Percentiles rank a stretch among this genome's conserved stretches.
These are phyloP conservation scores for Menidia menidia DNA, from an alignment of 2,797 vertebrate species.

Conservation along the genomic window DNA sequence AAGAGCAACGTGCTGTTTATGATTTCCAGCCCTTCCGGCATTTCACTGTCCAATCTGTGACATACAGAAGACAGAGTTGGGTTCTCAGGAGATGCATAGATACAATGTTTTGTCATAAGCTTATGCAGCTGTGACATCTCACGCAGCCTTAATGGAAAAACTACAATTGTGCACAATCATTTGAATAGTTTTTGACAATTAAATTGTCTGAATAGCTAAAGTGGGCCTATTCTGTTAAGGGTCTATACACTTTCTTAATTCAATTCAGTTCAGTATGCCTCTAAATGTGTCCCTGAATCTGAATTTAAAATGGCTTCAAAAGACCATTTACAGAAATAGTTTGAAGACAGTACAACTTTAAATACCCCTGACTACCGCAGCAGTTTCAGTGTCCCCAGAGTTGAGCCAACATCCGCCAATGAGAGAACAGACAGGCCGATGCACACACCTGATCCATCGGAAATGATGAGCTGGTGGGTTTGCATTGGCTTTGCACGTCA, in stretches of 20 bases:
- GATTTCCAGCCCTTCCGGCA: constrained; percentile 90
- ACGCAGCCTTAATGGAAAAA: neutral
- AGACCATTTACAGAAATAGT: neutral
- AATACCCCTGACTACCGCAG: neutral
- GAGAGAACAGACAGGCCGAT: neutral
- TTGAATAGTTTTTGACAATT: constrained; percentile 1
- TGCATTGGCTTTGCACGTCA: constrained; percentile 94
- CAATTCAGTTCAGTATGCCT: neutral
- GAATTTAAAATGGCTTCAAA: neutral
- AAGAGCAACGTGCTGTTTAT: constrained; percentile 94
- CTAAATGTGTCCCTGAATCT: neutral
- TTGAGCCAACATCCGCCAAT: neutral
- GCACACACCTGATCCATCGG: constrained; percentile 92
- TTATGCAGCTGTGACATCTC: neutral
- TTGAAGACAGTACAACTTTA: neutral
- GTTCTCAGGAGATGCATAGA: constrained; percentile 2
- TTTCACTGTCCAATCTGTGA: constrained; percentile 90
- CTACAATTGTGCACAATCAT: neutral
- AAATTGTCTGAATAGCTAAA: neutral
- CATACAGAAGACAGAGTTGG: constrained; percentile 32
- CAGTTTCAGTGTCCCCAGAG: neutral
- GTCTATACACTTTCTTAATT: no score
- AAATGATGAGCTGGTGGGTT: constrained; percentile 94
- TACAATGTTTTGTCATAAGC: constrained; percentile 1
- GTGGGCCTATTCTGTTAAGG: neutral